Evolutionary conservation across 2,797 vertebrate species (phyloP), one percentile per base, ranked within the genome.

Genomic region (Ctenopoma multispine): DNA sequence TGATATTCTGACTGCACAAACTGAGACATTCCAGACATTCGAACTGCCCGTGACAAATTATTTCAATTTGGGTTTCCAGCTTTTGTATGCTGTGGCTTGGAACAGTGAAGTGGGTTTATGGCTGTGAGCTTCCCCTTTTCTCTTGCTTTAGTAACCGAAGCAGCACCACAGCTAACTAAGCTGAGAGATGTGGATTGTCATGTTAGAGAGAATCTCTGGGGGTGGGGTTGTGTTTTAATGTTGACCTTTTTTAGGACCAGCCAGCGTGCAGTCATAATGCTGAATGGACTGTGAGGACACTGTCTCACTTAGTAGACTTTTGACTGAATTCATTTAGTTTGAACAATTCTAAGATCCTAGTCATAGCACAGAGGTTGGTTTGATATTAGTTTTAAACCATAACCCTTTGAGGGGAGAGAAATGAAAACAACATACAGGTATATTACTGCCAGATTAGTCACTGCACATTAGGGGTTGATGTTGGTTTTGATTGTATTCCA

Each of bases 21-120:
- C 92, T 90, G 90, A 92, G 91, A 95, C 87, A 94, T 94, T 93
- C 92, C 93, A 90, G 86, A 80, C 77, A 61, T 81, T 78, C 72
- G 76, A 87, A 81, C 71, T 31, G 65, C 72, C 81, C 56, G 40
- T 91, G 89, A 93, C 83, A 90, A 93, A 88, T 80, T 83, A 87
- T 84, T 74, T 36, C 46, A 72, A 76, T 80, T 85, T 86, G 64
- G 79, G 68, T 76, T 88, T 88, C 82, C 46, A 77, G 68, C 55
- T 79, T 81, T 87, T 6, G 4, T 72, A 69, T 80, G 71, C 73
- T 72, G 63, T n/a, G 29, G 82, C 83, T 86, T 86, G 83, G 81
- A 62, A 63, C 44, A 4, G 64, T 63, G 76, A 75, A 65, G 61
- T 78, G 61, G 70, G 54, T 81, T 65, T 40, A 31, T 41, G 63